phyloP scores from a whole-genome alignment of 2,888 invertebrate species.

The Antitype chi region DNA sequence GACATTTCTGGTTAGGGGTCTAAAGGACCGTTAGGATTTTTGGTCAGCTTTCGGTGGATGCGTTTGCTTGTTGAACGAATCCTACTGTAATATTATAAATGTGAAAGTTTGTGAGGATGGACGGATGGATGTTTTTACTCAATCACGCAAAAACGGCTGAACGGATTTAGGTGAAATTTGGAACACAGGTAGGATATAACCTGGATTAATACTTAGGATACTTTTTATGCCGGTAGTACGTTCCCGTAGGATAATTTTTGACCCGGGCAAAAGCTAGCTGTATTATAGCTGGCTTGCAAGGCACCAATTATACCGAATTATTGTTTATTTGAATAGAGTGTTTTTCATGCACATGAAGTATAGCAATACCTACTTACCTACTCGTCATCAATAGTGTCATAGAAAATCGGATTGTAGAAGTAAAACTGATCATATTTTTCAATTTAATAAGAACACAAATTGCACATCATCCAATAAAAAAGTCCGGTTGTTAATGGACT shows the following conservation, averaged over 20 bases:
- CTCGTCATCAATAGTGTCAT: neutral
- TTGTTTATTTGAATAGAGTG: neutral
- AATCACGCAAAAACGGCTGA: too few species aligned
- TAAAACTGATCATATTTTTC: neutral
- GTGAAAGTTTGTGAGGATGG: too few species aligned
- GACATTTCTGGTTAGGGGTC: conserved; percentile 70
- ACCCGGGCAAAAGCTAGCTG: too few species aligned
- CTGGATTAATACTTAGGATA: too few species aligned
- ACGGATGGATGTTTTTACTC: too few species aligned
- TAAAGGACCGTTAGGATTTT: conserved; percentile 71
- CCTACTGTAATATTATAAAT: too few species aligned
- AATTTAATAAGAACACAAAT: neutral
- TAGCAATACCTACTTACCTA: neutral
- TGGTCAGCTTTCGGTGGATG: conserved; percentile 54
- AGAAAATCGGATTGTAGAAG: neutral
- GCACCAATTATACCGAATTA: neutral
- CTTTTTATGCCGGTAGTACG: too few species aligned
- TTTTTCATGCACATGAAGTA: neutral
- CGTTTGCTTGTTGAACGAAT: neutral
- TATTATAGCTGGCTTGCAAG: neutral
- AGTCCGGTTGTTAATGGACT: neutral
- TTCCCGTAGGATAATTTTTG: too few species aligned
- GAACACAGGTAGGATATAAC: too few species aligned
- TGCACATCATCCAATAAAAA: neutral
- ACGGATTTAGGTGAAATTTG: too few species aligned